These are phyloP conservation scores for Scaptomyza hsui DNA, from an alignment of 1,140 invertebrate genomes.

Conservation along the genomic window DNA sequence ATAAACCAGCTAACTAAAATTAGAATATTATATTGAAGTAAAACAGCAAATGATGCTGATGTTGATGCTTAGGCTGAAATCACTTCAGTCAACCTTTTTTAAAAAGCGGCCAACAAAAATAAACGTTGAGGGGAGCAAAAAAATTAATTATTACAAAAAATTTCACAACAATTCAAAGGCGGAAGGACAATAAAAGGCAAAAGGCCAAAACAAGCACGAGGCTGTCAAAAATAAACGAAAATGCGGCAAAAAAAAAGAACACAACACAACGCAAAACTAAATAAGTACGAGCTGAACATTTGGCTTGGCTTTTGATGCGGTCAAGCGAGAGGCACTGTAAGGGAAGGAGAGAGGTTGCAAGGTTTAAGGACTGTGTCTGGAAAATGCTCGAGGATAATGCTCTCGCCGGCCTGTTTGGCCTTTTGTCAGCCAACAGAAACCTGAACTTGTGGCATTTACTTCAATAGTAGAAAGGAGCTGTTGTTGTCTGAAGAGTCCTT, in stretches of 20 bases:
- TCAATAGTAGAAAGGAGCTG: slow-evolving; percentile 24
- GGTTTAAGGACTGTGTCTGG: background rate
- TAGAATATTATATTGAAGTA: slow-evolving; percentile 69
- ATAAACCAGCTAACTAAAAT: slow-evolving; percentile 70
- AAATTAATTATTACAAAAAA: slow-evolving; percentile 81
- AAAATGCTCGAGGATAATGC: slow-evolving; percentile 31
- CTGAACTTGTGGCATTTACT: slow-evolving; percentile 43
- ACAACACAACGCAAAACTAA: slow-evolving; percentile 22
- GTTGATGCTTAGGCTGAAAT: slow-evolving; percentile 45
- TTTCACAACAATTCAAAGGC: slow-evolving; percentile 68
- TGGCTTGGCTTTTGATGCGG: slow-evolving; percentile 70
- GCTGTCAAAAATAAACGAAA: slow-evolving; percentile 51
- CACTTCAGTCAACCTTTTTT: slow-evolving; percentile 58
- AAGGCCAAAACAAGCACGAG: slow-evolving; percentile 49
- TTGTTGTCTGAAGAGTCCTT: slow-evolving; percentile 5
- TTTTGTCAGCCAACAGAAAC: slow-evolving; percentile 61
- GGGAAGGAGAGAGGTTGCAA: background rate
- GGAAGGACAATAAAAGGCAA: slow-evolving; percentile 75
- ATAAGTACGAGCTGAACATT: slow-evolving; percentile 51
- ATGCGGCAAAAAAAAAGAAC: slow-evolving; percentile 23
- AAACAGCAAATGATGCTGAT: slow-evolving; percentile 36
- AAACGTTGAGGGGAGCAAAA: slow-evolving; percentile 40
- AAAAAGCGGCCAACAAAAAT: slow-evolving; percentile 31
- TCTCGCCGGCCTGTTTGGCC: slow-evolving; percentile 59
- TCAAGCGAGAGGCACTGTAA: slow-evolving; percentile 44